Conservation (phyloP, 2,797 vertebrate genomes). For the Podarcis lilfordi region DNA sequence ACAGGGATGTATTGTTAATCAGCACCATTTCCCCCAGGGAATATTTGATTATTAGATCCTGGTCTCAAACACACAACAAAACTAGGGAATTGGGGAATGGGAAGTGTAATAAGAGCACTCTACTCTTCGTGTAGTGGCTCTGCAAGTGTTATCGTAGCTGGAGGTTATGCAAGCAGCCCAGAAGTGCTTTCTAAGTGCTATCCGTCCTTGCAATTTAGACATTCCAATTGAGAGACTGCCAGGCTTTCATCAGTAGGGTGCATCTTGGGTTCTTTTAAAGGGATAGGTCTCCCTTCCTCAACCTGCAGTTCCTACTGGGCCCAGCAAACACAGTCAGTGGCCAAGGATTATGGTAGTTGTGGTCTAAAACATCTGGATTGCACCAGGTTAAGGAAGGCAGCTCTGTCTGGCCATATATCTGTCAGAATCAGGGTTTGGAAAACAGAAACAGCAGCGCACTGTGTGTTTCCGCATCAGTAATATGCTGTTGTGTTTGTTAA, state of each 20-base stretch:
- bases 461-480: not conserved
- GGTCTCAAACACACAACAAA: constrained; percentile 9
- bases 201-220: not conserved
- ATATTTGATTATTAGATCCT: constrained; percentile 34
- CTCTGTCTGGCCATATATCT: not conserved
- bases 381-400: too few relatives aligned
- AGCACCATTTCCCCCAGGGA: constrained; percentile 23
- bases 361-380: too few relatives aligned
- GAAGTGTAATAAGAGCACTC: constrained; percentile 13
- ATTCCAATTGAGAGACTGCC: not conserved
- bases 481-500: not conserved
- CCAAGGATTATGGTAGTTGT: too few relatives aligned
- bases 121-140: constrained; percentile 1
- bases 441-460: not conserved
- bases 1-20: not conserved
- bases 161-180: constrained; percentile 6
- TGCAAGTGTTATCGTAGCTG: not conserved
- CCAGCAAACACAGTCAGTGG: too few relatives aligned
- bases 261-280: not conserved
- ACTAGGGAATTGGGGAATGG: not conserved
- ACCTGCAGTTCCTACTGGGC: too few relatives aligned
- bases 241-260: not conserved
- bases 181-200: constrained; percentile 13
- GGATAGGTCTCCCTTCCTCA: too few relatives aligned
- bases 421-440: not conserved